Evolutionary conservation across 2,888 invertebrate genomes (phyloP), one percentile per base, ranked within the genome.

Genomic region (Calephelis perditalis): DNA sequence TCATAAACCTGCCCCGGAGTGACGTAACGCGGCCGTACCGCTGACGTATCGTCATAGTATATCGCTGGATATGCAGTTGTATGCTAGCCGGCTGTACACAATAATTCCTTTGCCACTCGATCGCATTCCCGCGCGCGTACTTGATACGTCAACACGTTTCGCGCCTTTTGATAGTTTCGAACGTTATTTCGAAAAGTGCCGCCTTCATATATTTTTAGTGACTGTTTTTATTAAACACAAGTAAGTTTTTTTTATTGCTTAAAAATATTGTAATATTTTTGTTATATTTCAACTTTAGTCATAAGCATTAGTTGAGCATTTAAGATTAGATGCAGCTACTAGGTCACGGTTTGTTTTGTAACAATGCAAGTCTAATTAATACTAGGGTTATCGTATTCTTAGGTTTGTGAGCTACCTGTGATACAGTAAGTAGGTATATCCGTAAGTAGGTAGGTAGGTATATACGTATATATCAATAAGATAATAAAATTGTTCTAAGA

Each of bases 321-420:
- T 52, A 26, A 52, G 52, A 52, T 52, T 52, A 35, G 15, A 8
- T 52, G 15, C 52, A 52, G 26, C 35, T 52, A 52, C 35, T 52
- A 35, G 52, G 52, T 52, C 52, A 52, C 52, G 52, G 52, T 52
- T 52, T 52, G 52, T 52, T 52, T 52, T 15, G 52, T 52, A 52
- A 52, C 26, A 52, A 52, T 52, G 26, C 49, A 49, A 49, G 49
- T 7, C 10, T 52, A 35, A 9, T 52, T 52, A 26, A 11, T 6
- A 9, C 9, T 52, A 52, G 52, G 52, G 52, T 52, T 52, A 52
- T 35, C 52, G 52, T 11, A 7, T 35, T 40, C 26, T 26, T 26
- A 26, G 26, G 26, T 26, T 26, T 26, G 26, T 26, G 26, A 40
- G 8, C 7, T 40, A 40, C 40, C 40, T 40, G 40, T 40, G 40